Conservation (phyloP, 1,140 invertebrate species). For the Microvelia longipes region DNA sequence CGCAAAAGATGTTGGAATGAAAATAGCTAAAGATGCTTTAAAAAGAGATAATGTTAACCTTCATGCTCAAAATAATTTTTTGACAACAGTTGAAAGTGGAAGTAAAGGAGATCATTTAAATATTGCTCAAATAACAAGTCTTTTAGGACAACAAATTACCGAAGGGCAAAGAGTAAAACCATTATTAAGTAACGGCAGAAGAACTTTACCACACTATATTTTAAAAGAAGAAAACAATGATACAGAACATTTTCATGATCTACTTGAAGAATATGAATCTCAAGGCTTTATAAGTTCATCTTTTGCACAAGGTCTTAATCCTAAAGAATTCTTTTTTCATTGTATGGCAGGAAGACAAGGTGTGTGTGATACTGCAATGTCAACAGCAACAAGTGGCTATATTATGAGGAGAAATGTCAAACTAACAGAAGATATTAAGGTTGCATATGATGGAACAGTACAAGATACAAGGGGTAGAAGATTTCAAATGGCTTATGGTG, state of each 20-base stretch:
- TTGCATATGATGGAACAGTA: slow-evolving; percentile 87
- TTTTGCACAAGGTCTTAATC: slow-evolving; percentile 93
- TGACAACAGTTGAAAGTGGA: slow-evolving; percentile 87
- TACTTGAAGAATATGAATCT: slow-evolving; percentile 85
- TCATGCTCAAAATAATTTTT: slow-evolving; percentile 89
- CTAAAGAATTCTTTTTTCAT: slow-evolving; percentile 98
- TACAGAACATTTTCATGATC: slow-evolving; percentile 85
- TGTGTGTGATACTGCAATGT: slow-evolving; percentile 70
- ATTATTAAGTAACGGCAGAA: slow-evolving; percentile 80
- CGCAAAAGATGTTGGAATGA: slow-evolving; percentile 45
- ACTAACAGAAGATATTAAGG: slow-evolving; percentile 83
- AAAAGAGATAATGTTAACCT: slow-evolving; percentile 61
- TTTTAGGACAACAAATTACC: slow-evolving; percentile 93
- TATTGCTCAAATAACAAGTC: slow-evolving; percentile 92
- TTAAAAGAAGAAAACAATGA: slow-evolving; percentile 81
- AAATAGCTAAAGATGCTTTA: slow-evolving; percentile 58
- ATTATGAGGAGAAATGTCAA: slow-evolving; percentile 95
- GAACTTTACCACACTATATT: slow-evolving; percentile 78
- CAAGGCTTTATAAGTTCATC: slow-evolving; percentile 92
- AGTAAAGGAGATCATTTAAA: slow-evolving; percentile 95
- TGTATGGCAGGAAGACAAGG: slow-evolving; percentile 98
- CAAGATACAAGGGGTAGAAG: slow-evolving; percentile 85
- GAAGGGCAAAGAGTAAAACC: slow-evolving; percentile 90
- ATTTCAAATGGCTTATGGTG: slow-evolving; percentile 92
- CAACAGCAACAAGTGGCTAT: slow-evolving; percentile 94